phyloP scores from a whole-genome alignment of 2,113 vertebrate species.

The Hypanus sabinus region DNA sequence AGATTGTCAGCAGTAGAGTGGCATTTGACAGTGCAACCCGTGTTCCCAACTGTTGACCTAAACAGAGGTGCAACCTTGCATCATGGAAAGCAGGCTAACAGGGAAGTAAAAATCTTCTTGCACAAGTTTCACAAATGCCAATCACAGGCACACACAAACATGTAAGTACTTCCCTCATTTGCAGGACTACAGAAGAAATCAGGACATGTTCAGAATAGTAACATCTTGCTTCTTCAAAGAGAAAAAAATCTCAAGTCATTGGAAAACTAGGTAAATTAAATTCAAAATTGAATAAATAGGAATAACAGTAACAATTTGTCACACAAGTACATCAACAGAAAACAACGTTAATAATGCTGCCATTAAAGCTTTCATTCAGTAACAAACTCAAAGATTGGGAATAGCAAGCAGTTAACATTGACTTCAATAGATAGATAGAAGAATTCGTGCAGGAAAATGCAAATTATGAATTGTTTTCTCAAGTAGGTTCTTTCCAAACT shows the following conservation, averaged over 20 bases:
- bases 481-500: background rate
- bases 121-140: background rate
- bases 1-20: too few species aligned
- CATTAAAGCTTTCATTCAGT: background rate
- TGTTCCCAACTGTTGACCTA: too few species aligned
- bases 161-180: background rate
- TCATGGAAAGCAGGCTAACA: background rate
- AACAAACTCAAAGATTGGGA: background rate
- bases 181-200: background rate
- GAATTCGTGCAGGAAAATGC: background rate
- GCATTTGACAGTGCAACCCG: too few species aligned
- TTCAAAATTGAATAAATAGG: background rate
- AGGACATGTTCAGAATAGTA: background rate
- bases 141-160: background rate
- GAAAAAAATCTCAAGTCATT: background rate
- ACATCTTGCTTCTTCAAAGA: background rate
- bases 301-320: background rate
- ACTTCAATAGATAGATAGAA: background rate
- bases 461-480: background rate
- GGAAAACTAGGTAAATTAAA: background rate
- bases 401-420: background rate
- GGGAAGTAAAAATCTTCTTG: background rate
- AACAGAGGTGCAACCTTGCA: background rate
- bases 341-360: background rate
- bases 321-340: background rate